Percentiles rank a stretch among this genome's conserved stretches.
Evolutionary conservation across 2,888 invertebrate genomes (phyloP).

Genomic region (Phengaris alcon): DNA sequence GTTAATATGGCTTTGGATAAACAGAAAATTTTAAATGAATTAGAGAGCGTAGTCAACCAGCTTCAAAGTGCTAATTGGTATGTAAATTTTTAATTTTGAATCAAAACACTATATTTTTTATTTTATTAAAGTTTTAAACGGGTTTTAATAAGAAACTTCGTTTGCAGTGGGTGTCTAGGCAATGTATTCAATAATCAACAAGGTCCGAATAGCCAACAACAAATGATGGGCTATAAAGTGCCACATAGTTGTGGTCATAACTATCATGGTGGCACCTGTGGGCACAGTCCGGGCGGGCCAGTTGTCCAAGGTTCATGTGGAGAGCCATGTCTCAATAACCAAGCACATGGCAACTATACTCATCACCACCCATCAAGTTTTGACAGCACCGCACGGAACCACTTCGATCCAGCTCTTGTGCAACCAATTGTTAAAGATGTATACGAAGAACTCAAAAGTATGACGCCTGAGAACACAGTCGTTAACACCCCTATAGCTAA

Average conservation of each 20-base stretch:
- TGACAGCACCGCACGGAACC: slow-evolving; percentile 63
- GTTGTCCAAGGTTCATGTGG: neutral
- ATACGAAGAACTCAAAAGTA: slow-evolving; percentile 60
- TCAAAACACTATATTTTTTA: neutral
- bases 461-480: slow-evolving; percentile 60
- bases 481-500: slow-evolving; percentile 55
- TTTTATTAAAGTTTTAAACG: neutral
- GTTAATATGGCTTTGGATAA: slow-evolving; percentile 61
- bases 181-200: slow-evolving; percentile 57
- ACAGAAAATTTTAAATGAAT: slow-evolving; percentile 65
- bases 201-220: neutral
- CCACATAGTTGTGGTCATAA: neutral
- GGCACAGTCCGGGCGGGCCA: neutral
- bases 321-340: neutral
- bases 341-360: slow-evolving; percentile 44
- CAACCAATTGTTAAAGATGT: slow-evolving; percentile 67
- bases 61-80: slow-evolving; percentile 71
- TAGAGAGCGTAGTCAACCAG: slow-evolving; percentile 71
- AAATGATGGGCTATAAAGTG: neutral
- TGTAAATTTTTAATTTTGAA: slow-evolving; percentile 36
- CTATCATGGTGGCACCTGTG: neutral
- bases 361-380: slow-evolving; percentile 58
- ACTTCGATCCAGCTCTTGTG: slow-evolving; percentile 63
- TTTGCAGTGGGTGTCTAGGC: slow-evolving; percentile 71
- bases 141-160: slow-evolving; percentile 21